These are phyloP conservation scores for Therioaphis trifolii DNA, from an alignment of 2,888 invertebrate genomes.

Conservation along the genomic window DNA sequence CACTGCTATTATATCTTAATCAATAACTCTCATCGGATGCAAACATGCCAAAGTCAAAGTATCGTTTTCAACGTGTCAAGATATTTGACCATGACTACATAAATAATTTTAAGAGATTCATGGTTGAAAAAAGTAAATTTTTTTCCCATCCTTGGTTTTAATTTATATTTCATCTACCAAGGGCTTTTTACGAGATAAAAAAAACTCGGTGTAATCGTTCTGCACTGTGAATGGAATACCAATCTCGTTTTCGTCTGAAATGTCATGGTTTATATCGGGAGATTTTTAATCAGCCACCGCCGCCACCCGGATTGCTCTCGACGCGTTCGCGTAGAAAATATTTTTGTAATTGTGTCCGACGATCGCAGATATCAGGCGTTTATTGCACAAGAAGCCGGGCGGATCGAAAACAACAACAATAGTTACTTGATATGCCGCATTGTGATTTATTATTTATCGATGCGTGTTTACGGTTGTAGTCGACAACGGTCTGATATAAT, in stretches of 20 bases:
- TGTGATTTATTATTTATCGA: background rate
- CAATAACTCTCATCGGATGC: background rate
- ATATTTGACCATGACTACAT: conserved; percentile 31
- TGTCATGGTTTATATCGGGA: too few species aligned
- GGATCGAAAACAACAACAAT: background rate
- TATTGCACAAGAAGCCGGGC: conserved; percentile 1
- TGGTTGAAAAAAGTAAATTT: conserved; percentile 27
- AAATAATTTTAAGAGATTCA: conserved; percentile 35
- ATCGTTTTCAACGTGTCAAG: background rate
- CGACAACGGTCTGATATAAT: background rate
- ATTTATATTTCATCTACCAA: conserved; percentile 50
- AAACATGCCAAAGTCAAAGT: background rate
- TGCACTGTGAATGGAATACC: background rate
- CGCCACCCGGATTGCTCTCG: background rate
- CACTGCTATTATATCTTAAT: background rate
- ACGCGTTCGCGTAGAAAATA: background rate
- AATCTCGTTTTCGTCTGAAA: background rate
- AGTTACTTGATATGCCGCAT: background rate
- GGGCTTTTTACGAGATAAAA: conserved; percentile 24
- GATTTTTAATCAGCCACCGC: too few species aligned
- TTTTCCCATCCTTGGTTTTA: conserved; percentile 54
- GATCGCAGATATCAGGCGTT: too few species aligned
- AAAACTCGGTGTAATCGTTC: background rate
- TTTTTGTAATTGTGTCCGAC: too few species aligned
- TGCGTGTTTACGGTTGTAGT: background rate